Evolutionary conservation across 2,113 vertebrate genomes (phyloP), one percentile per base, ranked within the genome.

Genomic region (Phylloscopus whistleri): DNA sequence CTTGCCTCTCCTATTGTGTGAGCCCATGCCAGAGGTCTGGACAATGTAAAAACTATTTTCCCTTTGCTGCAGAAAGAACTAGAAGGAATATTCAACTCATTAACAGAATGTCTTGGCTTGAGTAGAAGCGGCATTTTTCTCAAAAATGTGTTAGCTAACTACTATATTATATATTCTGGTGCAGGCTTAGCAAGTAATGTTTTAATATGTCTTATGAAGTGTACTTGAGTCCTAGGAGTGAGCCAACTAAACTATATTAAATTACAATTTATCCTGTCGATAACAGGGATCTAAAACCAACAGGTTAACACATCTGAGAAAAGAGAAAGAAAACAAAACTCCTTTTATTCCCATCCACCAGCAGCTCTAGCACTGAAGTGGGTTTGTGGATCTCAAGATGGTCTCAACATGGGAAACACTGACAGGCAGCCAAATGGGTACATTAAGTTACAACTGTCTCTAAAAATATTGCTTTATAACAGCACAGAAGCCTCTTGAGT

Each of bases 61-160:
- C 27, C 23, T 93, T 77, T 81, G 41, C 79, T 68, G 79, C 39
- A 88, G 55, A 94, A 94, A 87, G 58, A 94, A 52, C 56, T 93
- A 87, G 77, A 78, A 93, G 52, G 88, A 84, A 81, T 87, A 94
- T 88, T 88, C 88, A 84, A 22, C 68, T 90, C 94, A 94, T 97
- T 94, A 96, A 86, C 87, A 93, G 64, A 84, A 90, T 81, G 83
- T 81, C 94, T 94, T 95, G 92, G 85, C 90, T 93, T 86, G 20
- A 85, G 67, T 53, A 67, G 68, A 96, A 86, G 90, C 64, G 79
- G 66, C 62, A 87, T 93, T 95, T 96, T 95, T 95, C 91, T 93
- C 37, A 77, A 83, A 95, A 93, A 95, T 66, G 81, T 92, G 94
- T 89, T 89, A 95, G 83, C 73, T 91, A 93, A 92, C 52, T 78